Evolutionary conservation across 2,113 vertebrate species (phyloP), one percentile per base, ranked within the genome.

Genomic region (Grus americana): DNA sequence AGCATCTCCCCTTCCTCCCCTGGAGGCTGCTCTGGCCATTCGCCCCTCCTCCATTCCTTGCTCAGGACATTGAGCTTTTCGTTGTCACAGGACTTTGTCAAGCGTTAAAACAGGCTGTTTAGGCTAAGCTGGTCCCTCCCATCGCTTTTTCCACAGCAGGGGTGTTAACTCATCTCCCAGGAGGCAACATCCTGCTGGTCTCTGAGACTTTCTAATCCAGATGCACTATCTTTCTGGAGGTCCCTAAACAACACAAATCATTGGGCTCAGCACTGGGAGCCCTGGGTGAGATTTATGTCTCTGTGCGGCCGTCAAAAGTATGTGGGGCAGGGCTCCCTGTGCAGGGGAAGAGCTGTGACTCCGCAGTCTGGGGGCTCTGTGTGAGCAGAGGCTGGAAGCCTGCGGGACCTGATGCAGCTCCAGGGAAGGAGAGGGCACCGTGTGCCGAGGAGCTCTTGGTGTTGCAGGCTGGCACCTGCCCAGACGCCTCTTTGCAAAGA

Each of bases 221-320:
- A 30, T 47, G 55, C 40, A 17, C 6, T 24, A 1, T 40, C 34
- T 55, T 27, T 36, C 44, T 38, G 38, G 27, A 34, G 38, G 49
- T 42, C 40, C 24, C 42, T 32, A 17, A 57, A 21, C 29, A 15
- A 14, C 55, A 46, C 40, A 46, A 59, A 17, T 3, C 1, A 1
- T 1, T 57, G 40, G 8, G 55, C 50, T 82, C 22, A 59, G 83
- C 73, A 2, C 62, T 11, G 65, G 26, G 11, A 59, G 59, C 30
- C 5, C 59, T 11, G 73, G 36, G 29, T 49, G 80, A 34, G 27
- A 11, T 63, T 40, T 12, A n/a, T 13, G 38, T 9, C 82, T 70
- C 40, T 1, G 0, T 19, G 40, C 15, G 19, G 34, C 22, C 3
- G 2, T 27, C 5, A 0, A 4, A 26, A 42, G 46, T 7, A 13